Conservation (phyloP, 2,888 invertebrate genomes). For the Agrochola litura region DNA sequence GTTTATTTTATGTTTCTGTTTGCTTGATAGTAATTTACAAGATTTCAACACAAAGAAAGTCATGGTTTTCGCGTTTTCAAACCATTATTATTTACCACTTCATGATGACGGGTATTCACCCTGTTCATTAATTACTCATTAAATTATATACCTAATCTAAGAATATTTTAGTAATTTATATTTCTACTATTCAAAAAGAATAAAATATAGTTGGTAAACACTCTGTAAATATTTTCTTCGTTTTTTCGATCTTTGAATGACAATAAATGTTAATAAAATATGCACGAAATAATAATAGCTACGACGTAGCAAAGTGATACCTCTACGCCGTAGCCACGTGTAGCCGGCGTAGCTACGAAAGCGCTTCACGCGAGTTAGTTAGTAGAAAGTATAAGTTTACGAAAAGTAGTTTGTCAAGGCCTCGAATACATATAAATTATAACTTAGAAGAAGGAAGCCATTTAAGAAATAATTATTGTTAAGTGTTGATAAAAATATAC, state of each 20-base stretch:
- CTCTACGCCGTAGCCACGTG: conserved; percentile 59
- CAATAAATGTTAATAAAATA: neutral
- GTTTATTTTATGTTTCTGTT: neutral
- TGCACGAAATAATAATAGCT: neutral
- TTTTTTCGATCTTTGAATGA: neutral
- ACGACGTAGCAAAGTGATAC: conserved; percentile 14
- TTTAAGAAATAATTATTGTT: neutral
- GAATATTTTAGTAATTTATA: neutral
- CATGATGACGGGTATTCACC: neutral
- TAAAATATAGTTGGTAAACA: neutral
- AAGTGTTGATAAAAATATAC: neutral
- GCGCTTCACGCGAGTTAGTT: conserved; percentile 16
- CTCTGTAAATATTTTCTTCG: neutral
- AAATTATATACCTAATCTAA: neutral
- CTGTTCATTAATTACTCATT: neutral
- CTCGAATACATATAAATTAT: neutral
- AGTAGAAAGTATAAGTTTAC: conserved; percentile 19
- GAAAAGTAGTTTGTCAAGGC: neutral
- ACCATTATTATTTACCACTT: neutral
- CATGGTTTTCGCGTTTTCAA: neutral
- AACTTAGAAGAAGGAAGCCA: neutral
- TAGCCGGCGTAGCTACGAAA: conserved; percentile 45
- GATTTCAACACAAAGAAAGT: neutral
- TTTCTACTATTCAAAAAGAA: neutral
- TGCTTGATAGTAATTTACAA: neutral